Conservation (phyloP, 2,113 vertebrate species). For the Corvus cornix region DNA sequence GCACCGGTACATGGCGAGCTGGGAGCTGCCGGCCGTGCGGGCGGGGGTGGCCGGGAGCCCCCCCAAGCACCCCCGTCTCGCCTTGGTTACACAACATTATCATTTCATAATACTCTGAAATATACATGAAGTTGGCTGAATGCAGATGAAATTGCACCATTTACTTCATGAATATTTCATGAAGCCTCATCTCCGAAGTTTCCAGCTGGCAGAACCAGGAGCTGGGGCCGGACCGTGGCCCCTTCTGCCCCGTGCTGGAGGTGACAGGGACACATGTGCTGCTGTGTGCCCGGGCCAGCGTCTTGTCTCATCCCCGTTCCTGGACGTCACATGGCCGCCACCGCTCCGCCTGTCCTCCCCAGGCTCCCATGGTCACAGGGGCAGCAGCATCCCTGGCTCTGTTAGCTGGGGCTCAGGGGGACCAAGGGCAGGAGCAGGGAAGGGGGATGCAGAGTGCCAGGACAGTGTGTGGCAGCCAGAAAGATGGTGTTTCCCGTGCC, state of each 20-base stretch:
- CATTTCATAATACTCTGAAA: constrained; percentile 80
- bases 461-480: not conserved
- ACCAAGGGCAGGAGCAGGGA: not conserved
- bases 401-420: fast-evolving
- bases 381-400: not conserved
- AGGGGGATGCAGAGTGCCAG: fast-evolving
- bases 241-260: not conserved
- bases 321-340: fast-evolving
- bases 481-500: not conserved
- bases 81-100: constrained; percentile 71
- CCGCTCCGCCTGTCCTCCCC: fast-evolving
- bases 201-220: constrained; percentile 62
- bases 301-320: fast-evolving
- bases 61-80: not conserved
- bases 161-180: constrained; percentile 84
- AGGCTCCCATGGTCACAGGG: not conserved
- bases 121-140: constrained; percentile 82
- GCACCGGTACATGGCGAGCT: not conserved
- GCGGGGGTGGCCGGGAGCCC: not conserved
- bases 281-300: fast-evolving
- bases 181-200: constrained; percentile 69
- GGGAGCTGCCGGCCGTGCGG: not conserved
- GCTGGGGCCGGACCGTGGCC: not conserved
- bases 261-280: fast-evolving
- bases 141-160: constrained; percentile 83